Percentiles rank a stretch among this genome's conserved stretches.
Evolutionary conservation across 2,888 invertebrate genomes (phyloP).

Genomic region (Rhingia rostrata): DNA sequence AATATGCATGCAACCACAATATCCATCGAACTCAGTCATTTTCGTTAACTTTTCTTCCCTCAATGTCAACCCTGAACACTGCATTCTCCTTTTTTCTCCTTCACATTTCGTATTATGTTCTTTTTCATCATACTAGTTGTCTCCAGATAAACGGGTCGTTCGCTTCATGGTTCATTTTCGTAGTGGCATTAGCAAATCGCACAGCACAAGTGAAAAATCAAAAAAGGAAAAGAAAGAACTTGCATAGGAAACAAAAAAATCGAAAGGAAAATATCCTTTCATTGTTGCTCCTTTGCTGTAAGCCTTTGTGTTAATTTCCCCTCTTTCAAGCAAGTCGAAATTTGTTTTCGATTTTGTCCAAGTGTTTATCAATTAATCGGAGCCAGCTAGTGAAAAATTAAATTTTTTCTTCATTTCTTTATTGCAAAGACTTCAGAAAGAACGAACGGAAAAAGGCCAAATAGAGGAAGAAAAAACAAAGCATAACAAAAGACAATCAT

Average conservation of each 20-base stretch:
- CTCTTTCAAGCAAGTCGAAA: constrained; percentile 3
- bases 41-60: constrained; percentile 53
- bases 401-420: constrained; percentile 33
- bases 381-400: constrained; percentile 48
- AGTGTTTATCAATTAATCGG: constrained; percentile 54
- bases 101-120: constrained; percentile 52
- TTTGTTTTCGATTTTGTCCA: constrained; percentile 14
- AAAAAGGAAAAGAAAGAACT: constrained; percentile 34
- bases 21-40: neutral
- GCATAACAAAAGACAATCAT: constrained; percentile 67
- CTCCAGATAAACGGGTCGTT: constrained; percentile 72
- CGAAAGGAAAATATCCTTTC: constrained; percentile 60
- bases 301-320: constrained; percentile 23
- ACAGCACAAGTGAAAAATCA: constrained; percentile 53
- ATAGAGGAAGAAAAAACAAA: constrained; percentile 60
- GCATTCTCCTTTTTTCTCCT: constrained; percentile 30
- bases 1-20: neutral
- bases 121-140: constrained; percentile 61
- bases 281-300: constrained; percentile 46
- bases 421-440: constrained; percentile 60
- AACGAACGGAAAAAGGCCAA: constrained; percentile 57
- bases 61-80: constrained; percentile 25
- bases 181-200: constrained; percentile 47
- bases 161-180: constrained; percentile 66
- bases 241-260: constrained; percentile 43